Conservation (phyloP, 2,888 invertebrate genomes). For the Hedya salicella region DNA sequence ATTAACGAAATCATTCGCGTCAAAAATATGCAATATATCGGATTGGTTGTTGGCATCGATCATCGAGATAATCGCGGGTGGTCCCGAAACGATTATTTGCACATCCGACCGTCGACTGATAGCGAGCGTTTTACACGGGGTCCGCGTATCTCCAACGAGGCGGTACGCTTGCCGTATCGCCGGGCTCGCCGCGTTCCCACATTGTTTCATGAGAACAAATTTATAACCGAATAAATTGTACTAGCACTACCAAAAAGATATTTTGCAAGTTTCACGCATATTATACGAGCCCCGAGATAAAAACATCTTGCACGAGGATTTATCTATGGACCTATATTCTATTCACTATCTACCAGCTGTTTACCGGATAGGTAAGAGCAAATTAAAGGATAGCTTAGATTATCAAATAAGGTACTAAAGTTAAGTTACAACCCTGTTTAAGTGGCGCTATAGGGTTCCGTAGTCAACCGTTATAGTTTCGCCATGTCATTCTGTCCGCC, state of each 20-base stretch:
- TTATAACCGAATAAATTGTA: slow-evolving; percentile 65
- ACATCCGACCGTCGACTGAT: slow-evolving; percentile 57
- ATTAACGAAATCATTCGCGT: slow-evolving; percentile 43
- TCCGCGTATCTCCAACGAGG: slow-evolving; percentile 44
- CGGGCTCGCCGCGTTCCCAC: slow-evolving; percentile 49
- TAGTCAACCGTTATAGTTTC: no score
- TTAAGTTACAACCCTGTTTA: neutral
- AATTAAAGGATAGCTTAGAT: neutral
- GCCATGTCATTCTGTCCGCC: no score
- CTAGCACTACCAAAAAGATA: slow-evolving; percentile 58
- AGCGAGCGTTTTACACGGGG: slow-evolving; percentile 59
- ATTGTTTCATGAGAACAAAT: slow-evolving; percentile 65
- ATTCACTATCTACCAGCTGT: neutral
- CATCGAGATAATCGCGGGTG: slow-evolving; percentile 67
- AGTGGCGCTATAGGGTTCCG: no score
- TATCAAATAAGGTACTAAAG: neutral
- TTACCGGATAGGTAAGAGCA: neutral
- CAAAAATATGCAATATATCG: slow-evolving; percentile 56
- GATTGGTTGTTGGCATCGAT: slow-evolving; percentile 61
- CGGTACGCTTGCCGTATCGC: slow-evolving; percentile 41
- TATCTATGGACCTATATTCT: neutral
- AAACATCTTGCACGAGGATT: slow-evolving; percentile 46
- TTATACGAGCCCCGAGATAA: slow-evolving; percentile 55
- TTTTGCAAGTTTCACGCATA: slow-evolving; percentile 54
- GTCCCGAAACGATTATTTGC: slow-evolving; percentile 65